phyloP scores from a whole-genome alignment of 2,888 invertebrate species.

The Microctonus aethiopoides region DNA sequence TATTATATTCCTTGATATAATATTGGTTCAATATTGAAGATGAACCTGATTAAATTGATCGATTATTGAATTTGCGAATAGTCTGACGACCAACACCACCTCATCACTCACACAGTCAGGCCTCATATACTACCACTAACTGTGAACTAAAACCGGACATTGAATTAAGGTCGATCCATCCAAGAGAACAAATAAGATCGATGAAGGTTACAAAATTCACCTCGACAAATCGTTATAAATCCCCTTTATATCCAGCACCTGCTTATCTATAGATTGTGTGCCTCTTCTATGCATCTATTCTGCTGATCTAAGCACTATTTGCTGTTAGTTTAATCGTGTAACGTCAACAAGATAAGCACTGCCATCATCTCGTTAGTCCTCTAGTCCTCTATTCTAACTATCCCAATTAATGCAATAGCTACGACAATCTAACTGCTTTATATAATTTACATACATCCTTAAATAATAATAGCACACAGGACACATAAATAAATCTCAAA shows the following conservation, averaged over 20 bases:
- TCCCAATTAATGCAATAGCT: neutral
- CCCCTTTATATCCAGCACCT: neutral
- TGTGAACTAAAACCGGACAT: slow-evolving; percentile 34
- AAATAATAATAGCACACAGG: no score
- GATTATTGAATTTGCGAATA: slow-evolving; percentile 26
- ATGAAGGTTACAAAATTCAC: slow-evolving; percentile 39
- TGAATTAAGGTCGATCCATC: slow-evolving; percentile 46
- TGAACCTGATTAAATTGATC: slow-evolving; percentile 36
- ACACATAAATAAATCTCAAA: no score
- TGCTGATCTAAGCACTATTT: slow-evolving; percentile 7
- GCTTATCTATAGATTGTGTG: no score
- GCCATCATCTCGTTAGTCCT: neutral
- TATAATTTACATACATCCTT: no score
- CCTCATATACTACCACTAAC: slow-evolving; percentile 35
- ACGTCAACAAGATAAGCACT: slow-evolving; percentile 13
- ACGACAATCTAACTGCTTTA: no score
- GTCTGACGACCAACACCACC: slow-evolving; percentile 9
- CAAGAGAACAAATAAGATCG: slow-evolving; percentile 47
- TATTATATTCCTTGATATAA: no score
- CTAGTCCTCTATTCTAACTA: neutral
- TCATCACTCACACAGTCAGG: slow-evolving; percentile 41
- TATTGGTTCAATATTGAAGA: neutral
- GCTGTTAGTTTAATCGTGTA: slow-evolving; percentile 1
- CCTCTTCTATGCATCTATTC: neutral
- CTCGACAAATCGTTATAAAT: neutral